Conservation (phyloP, 2,113 vertebrate species). For the Notothenia coriiceps region DNA sequence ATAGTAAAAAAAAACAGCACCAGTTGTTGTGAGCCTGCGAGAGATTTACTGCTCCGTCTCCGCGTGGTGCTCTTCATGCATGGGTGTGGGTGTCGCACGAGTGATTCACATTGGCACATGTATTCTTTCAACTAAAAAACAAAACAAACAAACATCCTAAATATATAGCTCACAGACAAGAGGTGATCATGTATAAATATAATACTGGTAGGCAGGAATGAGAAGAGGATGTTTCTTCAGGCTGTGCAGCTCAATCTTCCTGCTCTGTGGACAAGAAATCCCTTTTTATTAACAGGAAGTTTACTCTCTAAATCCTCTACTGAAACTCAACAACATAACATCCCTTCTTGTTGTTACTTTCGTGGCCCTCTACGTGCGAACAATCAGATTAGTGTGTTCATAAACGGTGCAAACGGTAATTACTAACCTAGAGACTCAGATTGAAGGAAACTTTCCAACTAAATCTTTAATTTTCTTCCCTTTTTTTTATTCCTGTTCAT, state of each 20-base stretch:
- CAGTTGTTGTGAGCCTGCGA: slow-evolving; percentile 71
- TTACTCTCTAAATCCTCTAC: not conserved
- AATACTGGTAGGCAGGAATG: slow-evolving; percentile 76
- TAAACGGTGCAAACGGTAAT: not conserved
- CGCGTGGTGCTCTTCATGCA: slow-evolving; percentile 74
- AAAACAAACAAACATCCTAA: slow-evolving; percentile 61
- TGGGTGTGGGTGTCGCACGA: slow-evolving; percentile 59
- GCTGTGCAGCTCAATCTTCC: slow-evolving; percentile 77
- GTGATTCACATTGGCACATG: slow-evolving; percentile 79
- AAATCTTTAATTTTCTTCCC: not conserved
- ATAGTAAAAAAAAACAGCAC: slow-evolving; percentile 79
- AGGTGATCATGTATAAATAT: slow-evolving; percentile 68
- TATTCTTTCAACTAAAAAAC: slow-evolving; percentile 63
- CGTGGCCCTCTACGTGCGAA: not conserved
- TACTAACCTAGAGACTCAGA: not conserved
- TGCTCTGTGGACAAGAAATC: slow-evolving; percentile 45
- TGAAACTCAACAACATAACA: not conserved
- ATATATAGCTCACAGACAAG: slow-evolving; percentile 68
- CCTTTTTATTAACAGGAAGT: not conserved
- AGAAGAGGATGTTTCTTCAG: slow-evolving; percentile 60
- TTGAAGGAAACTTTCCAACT: not conserved
- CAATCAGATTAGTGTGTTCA: not conserved
- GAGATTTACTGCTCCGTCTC: slow-evolving; percentile 45
- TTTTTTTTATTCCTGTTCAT: not conserved
- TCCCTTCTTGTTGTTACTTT: not conserved